phyloP scores from a whole-genome alignment of 2,113 vertebrate genomes.

The Catharus fuscescens region DNA sequence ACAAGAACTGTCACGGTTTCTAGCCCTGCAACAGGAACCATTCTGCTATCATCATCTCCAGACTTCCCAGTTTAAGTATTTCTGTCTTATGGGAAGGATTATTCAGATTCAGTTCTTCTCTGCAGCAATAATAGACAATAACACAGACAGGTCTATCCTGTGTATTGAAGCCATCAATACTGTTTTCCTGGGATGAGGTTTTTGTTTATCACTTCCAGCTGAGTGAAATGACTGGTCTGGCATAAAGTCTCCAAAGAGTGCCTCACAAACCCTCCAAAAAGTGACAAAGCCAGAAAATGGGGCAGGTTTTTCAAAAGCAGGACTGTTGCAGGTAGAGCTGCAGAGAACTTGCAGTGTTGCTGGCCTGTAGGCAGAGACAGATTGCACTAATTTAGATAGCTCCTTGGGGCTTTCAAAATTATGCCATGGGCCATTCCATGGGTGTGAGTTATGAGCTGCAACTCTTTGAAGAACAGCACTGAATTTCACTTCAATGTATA shows the following conservation, averaged over 20 bases:
- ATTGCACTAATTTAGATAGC: not conserved
- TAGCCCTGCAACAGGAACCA: not conserved
- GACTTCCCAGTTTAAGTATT: not conserved
- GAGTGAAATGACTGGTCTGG: not conserved
- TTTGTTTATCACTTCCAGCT: not conserved
- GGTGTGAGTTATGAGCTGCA: not conserved
- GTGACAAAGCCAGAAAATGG: not conserved
- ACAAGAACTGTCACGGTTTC: not conserved
- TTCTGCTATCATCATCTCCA: not conserved
- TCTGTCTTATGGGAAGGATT: not conserved
- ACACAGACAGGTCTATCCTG: not conserved
- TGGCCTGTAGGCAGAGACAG: not conserved
- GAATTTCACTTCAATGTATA: not conserved
- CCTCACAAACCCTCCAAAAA: not conserved
- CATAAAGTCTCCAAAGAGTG: not conserved
- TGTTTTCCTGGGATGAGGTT: not conserved
- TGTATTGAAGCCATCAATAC: not conserved
- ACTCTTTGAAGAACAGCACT: not conserved
- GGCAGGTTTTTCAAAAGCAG: not conserved
- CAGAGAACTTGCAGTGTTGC: not conserved
- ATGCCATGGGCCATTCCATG: not conserved
- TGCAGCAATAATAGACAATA: not conserved
- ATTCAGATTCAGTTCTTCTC: not conserved
- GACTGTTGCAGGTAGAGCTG: not conserved
- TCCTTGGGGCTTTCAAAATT: not conserved